Percentiles rank a stretch among this genome's conserved stretches.
phyloP scores from a whole-genome alignment of 2,888 invertebrate species.

The Pheosia gnoma region DNA sequence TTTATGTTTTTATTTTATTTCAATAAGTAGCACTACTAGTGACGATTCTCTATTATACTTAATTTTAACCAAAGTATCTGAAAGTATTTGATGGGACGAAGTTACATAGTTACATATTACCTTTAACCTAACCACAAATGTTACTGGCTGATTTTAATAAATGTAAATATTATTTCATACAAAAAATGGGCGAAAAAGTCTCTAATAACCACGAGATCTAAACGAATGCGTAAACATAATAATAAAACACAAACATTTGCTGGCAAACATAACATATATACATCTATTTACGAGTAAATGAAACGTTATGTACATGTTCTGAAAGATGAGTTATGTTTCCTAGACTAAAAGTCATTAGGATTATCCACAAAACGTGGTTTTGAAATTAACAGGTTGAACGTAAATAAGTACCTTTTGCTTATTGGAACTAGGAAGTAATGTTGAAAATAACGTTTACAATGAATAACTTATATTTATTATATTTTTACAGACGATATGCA shows the following conservation, averaged over 20 bases:
- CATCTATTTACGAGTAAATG: conserved; percentile 21
- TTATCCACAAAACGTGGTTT: too few relatives aligned
- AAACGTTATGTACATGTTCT: conserved; percentile 22
- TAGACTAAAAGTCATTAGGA: conserved; percentile 2
- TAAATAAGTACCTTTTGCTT: too few relatives aligned
- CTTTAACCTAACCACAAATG: neutral
- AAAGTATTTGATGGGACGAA: too few relatives aligned
- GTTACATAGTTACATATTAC: too few relatives aligned
- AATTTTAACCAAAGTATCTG: too few relatives aligned
- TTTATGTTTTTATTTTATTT: too few relatives aligned
- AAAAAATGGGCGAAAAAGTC: neutral
- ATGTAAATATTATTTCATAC: neutral
- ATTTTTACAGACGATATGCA: neutral
- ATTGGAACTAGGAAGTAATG: too few relatives aligned
- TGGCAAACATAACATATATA: conserved; percentile 14
- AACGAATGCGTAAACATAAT: conserved; percentile 21
- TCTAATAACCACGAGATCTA: conserved; percentile 10
- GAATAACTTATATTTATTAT: neutral
- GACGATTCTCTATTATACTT: too few relatives aligned
- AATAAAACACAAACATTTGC: conserved; percentile 26
- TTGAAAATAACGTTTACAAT: too few relatives aligned
- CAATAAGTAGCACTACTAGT: too few relatives aligned
- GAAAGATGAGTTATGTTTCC: conserved; percentile 12
- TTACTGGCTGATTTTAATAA: neutral
- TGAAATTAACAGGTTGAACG: too few relatives aligned